Percentiles rank a stretch among this genome's conserved stretches.
These are phyloP conservation scores for Castor canadensis DNA, from an alignment of 2,113 vertebrate species.

Conservation along the genomic window DNA sequence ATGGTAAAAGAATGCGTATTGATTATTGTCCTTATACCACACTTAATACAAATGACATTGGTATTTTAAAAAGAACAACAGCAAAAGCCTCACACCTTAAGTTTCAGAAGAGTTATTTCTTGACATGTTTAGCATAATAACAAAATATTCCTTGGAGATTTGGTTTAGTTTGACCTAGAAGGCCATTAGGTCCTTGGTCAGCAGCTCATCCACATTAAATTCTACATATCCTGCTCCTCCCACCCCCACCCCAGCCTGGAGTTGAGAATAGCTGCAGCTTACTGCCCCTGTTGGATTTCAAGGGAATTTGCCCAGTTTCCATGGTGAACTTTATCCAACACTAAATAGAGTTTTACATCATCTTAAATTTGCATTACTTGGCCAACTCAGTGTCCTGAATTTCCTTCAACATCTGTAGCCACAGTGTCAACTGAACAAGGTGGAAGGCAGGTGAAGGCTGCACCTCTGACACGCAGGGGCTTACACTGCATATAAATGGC, in stretches of 20 bases:
- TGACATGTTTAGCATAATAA: not conserved
- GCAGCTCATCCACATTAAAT: not conserved
- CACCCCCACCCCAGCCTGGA: not conserved
- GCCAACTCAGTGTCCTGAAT: not conserved
- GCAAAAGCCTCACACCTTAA: not conserved
- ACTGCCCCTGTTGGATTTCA: not conserved
- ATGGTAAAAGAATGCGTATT: not conserved
- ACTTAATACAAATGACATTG: conserved; percentile 37
- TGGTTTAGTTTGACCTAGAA: not conserved
- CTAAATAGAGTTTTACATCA: not conserved
- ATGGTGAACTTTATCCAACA: not conserved
- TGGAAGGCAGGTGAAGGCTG: not conserved
- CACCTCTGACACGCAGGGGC: not conserved
- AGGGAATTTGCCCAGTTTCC: conserved; percentile 35
- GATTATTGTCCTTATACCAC: not conserved
- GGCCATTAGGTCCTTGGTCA: not conserved
- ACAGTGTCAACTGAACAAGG: not conserved
- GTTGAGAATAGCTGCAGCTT: conserved; percentile 14
- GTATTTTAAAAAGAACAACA: conserved; percentile 15
- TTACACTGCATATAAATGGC: not conserved
- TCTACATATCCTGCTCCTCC: not conserved
- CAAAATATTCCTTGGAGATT: conserved; percentile 18
- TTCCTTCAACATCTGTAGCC: not conserved
- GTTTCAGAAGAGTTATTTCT: not conserved
- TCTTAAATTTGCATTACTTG: not conserved